Conservation (phyloP, 2,888 invertebrate genomes). For the Sphaeridia pumilis region DNA sequence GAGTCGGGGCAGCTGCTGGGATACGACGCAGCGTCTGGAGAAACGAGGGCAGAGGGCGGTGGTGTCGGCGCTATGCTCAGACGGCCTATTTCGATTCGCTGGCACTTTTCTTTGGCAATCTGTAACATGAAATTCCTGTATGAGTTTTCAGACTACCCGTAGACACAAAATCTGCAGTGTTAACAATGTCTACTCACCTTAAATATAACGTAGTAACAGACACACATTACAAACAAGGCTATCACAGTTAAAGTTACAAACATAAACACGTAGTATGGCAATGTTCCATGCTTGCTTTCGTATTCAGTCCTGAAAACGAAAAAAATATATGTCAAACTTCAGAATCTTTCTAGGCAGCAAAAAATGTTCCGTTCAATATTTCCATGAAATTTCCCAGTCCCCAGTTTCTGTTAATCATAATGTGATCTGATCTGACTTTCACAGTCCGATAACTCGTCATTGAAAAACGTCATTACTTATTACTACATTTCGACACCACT, state of each 20-base stretch:
- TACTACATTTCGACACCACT: no score
- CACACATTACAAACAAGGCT: constrained; percentile 29
- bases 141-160: neutral
- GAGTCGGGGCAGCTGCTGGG: constrained; percentile 28
- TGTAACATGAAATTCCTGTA: constrained; percentile 14
- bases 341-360: no score
- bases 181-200: constrained; percentile 19
- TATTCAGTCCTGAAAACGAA: no score
- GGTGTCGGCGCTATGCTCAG: constrained; percentile 29
- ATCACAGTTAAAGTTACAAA: constrained; percentile 28
- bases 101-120: constrained; percentile 36
- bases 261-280: constrained; percentile 30
- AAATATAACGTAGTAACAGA: constrained; percentile 34
- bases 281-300: no score
- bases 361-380: no score
- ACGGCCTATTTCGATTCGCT: constrained; percentile 35
- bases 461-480: no score
- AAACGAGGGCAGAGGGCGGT: constrained; percentile 34
- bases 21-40: constrained; percentile 35
- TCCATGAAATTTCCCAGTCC: no score
- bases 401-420: no score
- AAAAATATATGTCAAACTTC: no score
- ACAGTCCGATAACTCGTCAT: no score
- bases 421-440: no score
- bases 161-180: neutral